A percentile compares a stretch with the other conserved stretches of the same genome.
These are phyloP conservation scores for Micromesistius poutassou DNA, from an alignment of 2,797 vertebrate genomes.

Conservation along the genomic window DNA sequence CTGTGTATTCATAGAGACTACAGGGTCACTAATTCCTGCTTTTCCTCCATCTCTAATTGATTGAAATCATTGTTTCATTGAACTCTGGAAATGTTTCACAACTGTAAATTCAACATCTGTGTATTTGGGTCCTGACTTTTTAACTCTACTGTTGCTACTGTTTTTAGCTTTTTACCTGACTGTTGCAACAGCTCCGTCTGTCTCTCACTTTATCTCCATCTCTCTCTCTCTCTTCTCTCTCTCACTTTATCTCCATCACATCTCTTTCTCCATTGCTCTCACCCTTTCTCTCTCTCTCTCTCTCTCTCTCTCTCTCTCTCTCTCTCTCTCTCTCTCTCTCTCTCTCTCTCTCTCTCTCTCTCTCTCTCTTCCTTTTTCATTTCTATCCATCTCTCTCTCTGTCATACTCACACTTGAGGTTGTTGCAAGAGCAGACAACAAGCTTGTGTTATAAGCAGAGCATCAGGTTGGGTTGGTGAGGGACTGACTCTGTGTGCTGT, in stretches of 20 bases:
- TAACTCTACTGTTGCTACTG: slow-evolving; percentile 49
- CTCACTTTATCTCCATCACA: not conserved
- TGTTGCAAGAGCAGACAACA: slow-evolving; percentile 55
- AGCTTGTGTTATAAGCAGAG: slow-evolving; percentile 27
- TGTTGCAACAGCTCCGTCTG: slow-evolving; percentile 34
- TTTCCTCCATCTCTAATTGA: slow-evolving; percentile 55
- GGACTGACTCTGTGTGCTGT: slow-evolving; percentile 52
- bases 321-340: not conserved
- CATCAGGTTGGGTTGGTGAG: slow-evolving; percentile 54
- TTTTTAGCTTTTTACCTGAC: slow-evolving; percentile 53
- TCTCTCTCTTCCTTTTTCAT: not conserved
- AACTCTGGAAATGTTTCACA: slow-evolving; percentile 16
- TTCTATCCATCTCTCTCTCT: not conserved
- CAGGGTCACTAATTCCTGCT: slow-evolving; percentile 57
- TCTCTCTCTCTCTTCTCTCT: not conserved
- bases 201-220: not conserved
- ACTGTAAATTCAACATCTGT: slow-evolving; percentile 35
- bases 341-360: not conserved
- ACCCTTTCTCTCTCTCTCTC: not conserved
- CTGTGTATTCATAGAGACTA: not conserved
- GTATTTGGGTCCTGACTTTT: slow-evolving; percentile 27
- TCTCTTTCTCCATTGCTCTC: not conserved
- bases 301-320: not conserved
- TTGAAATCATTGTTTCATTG: slow-evolving; percentile 43
- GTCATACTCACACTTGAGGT: slow-evolving; percentile 13